Base-by-base conservation (phyloP, 1,140 invertebrate genomes). In the Lasaia peninsularis region DNA sequence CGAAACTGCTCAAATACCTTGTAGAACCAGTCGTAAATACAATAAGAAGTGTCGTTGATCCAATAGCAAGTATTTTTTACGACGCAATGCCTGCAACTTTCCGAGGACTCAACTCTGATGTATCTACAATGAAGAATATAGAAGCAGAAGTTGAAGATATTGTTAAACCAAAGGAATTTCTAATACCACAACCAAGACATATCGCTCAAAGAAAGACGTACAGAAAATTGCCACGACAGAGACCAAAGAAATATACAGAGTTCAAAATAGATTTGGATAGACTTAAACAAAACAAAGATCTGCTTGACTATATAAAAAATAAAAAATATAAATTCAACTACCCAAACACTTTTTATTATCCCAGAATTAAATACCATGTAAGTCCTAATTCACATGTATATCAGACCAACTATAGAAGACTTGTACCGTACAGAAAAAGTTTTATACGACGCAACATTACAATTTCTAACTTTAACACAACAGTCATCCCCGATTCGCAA, bases 281-380 rank as follows among this genome's bases (percentile, higher is more conserved):
- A 48, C 58, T 87, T 4, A 83, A 80, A 61, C 68, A 79, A 21
- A 87, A 86, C 60, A 88, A 88, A 66, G 86, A 86, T 65, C 77
- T 83, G 52, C 61, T 73, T 10, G 83, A 86, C 55, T 88, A 86
- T 60, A 55, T 85, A 1, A 88, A 86, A 67, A 86, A 71, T 10
- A 88, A 88, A 60, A 88, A 86, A 59, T 88, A 86, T 70, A 84
- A 84, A 69, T 77, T 66, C 51, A 86, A 86, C 52, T 88, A 88
- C 64, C 83, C 81, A n/a, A 63, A 78, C 40, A 88, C 83, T 0
- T 83, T 69, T 63, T 88, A 79, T 37, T 86, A 86, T 62, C 85
- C 85, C 12, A 77, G 80, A 61, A 67, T 88, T 0, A 86, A 81
- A 67, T 80, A 79, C 58, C 77, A 71, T 65, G 66, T 82, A 1